These are phyloP conservation scores for Sebastes reedi DNA, from an alignment of 2,797 vertebrate genomes.

Conservation along the genomic window DNA sequence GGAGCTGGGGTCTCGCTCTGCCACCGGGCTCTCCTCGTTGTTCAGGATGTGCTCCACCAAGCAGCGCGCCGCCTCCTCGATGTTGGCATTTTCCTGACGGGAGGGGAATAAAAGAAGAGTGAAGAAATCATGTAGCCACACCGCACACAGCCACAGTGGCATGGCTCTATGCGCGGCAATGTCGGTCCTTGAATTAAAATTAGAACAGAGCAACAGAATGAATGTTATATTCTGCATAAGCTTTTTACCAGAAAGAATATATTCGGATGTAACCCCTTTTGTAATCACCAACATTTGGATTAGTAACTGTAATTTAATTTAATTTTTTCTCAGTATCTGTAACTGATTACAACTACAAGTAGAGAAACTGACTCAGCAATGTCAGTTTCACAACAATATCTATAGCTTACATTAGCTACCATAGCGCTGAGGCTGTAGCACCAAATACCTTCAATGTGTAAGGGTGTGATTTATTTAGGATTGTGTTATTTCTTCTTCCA, in stretches of 20 bases:
- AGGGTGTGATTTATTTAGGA: background rate
- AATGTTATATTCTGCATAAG: too few relatives aligned
- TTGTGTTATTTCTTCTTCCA: background rate
- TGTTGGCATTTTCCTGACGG: constrained; percentile 83
- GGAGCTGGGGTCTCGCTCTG: constrained; percentile 66
- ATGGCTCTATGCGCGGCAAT: background rate
- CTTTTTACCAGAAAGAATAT: too few relatives aligned
- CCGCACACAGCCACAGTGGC: background rate
- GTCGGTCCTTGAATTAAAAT: background rate
- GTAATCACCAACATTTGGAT: too few relatives aligned
- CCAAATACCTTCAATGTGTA: background rate
- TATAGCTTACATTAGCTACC: fast-evolving
- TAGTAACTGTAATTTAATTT: too few relatives aligned
- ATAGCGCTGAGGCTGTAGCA: background rate
- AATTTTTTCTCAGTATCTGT: too few relatives aligned
- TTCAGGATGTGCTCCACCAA: constrained; percentile 83
- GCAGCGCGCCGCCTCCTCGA: constrained; percentile 79
- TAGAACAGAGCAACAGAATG: too few relatives aligned
- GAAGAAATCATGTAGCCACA: background rate
- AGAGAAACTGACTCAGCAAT: background rate
- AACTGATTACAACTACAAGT: background rate
- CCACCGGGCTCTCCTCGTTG: constrained; percentile 73
- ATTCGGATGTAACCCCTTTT: too few relatives aligned
- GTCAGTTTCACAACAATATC: background rate
- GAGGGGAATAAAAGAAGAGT: background rate